Percentiles rank a stretch among this genome's conserved stretches.
phyloP scores from a whole-genome alignment of 1,140 invertebrate genomes.

The Andricus grossulariae region DNA sequence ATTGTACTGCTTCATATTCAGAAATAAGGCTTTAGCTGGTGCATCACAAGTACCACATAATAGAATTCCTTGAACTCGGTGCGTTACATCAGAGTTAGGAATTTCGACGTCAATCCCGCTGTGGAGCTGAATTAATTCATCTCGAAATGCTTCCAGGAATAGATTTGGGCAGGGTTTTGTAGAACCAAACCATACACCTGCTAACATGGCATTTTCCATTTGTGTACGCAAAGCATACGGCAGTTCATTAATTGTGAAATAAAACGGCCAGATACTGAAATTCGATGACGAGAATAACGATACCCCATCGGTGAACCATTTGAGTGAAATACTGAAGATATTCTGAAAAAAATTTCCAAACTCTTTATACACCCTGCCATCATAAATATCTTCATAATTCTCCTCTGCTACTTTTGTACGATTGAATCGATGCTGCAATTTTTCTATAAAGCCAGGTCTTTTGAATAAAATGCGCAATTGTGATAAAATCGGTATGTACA shows the following conservation, averaged over 20 bases:
- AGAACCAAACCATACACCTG: conserved; percentile 38
- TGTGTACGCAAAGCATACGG: conserved; percentile 20
- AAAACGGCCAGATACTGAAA: conserved; percentile 58
- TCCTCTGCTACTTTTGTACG: too few species aligned
- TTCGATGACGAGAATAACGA: conserved; percentile 58
- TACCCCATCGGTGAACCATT: conserved; percentile 55
- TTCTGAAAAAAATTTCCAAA: conserved; percentile 22
- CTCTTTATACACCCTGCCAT: conserved; percentile 38
- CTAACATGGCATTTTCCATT: conserved; percentile 40
- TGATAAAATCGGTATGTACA: too few species aligned
- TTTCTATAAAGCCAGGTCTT: too few species aligned
- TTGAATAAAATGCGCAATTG: too few species aligned
- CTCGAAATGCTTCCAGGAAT: conserved; percentile 27
- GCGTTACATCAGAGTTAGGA: not conserved
- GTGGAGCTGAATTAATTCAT: conserved; percentile 16
- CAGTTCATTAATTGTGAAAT: conserved; percentile 53
- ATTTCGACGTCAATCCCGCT: conserved; percentile 24
- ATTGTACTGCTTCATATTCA: not conserved
- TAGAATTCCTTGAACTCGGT: not conserved
- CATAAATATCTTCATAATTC: conserved; percentile 40
- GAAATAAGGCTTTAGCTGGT: not conserved
- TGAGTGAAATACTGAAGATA: conserved; percentile 41
- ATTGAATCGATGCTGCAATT: too few species aligned
- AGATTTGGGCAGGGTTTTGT: conserved; percentile 39
- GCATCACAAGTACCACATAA: not conserved